phyloP scores from a whole-genome alignment of 2,113 vertebrate genomes.

The Channa argus region DNA sequence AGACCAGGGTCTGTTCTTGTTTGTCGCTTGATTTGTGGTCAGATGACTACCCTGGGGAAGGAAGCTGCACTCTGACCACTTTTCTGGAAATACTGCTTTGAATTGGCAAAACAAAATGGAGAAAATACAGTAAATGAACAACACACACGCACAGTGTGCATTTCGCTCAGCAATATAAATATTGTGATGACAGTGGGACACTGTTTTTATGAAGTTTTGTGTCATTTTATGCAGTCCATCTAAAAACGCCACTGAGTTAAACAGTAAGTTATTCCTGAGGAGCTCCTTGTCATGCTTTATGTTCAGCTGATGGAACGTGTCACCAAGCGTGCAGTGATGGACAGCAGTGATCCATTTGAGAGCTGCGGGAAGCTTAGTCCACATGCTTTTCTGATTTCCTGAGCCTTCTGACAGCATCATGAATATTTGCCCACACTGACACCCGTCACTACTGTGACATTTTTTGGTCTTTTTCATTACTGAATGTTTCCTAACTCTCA shows the following conservation, averaged over 20 bases:
- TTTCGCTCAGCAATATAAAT: not conserved
- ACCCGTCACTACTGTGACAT: slow-evolving; percentile 21
- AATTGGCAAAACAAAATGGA: not conserved
- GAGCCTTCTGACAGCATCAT: slow-evolving; percentile 63
- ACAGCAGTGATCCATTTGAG: slow-evolving; percentile 57
- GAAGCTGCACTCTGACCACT: not conserved
- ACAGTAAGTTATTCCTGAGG: slow-evolving; percentile 38
- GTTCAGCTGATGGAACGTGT: slow-evolving; percentile 63
- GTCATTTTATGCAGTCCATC: slow-evolving; percentile 3
- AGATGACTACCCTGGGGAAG: slow-evolving; percentile 10
- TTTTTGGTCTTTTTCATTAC: slow-evolving; percentile 9
- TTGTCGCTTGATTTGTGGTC: slow-evolving; percentile 20
- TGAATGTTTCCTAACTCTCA: slow-evolving; percentile 21
- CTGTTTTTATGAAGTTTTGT: slow-evolving; percentile 18
- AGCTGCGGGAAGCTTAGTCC: slow-evolving; percentile 63
- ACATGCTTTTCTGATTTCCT: slow-evolving; percentile 71
- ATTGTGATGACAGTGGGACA: not conserved
- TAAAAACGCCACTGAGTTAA: slow-evolving; percentile 36
- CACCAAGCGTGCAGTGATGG: slow-evolving; percentile 59
- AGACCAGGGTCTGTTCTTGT: not conserved
- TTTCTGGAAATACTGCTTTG: not conserved
- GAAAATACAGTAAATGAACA: not conserved
- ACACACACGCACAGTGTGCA: not conserved
- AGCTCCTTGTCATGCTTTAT: slow-evolving; percentile 63
- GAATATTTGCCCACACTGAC: slow-evolving; percentile 58